Conservation (phyloP, 2,888 invertebrate genomes). For the Drosophila koepferae region DNA sequence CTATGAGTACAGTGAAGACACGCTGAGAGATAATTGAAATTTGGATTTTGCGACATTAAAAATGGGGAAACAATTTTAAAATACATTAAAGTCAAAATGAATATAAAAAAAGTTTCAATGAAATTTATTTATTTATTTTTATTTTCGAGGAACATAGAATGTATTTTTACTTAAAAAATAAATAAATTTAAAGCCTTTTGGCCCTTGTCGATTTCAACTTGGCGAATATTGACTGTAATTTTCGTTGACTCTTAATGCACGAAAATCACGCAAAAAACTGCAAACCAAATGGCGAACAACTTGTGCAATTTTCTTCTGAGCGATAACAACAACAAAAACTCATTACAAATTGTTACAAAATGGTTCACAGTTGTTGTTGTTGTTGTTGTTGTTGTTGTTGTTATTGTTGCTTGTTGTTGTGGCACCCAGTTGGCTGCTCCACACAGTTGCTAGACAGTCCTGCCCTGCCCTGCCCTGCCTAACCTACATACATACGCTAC, state of each 20-base stretch:
- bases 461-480: neutral
- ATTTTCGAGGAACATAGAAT: neutral
- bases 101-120: neutral
- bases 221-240: constrained; percentile 31
- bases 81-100: neutral
- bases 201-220: neutral
- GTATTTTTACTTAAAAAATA: neutral
- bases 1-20: constrained; percentile 15
- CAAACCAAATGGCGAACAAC: constrained; percentile 37
- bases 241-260: constrained; percentile 48
- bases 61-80: neutral
- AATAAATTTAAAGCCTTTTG: neutral
- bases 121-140: neutral
- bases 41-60: fast-evolving
- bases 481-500: constrained; percentile 3
- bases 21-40: neutral
- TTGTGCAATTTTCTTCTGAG: constrained; percentile 55
- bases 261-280: constrained; percentile 59
- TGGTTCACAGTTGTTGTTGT: constrained; percentile 25
- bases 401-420: constrained; percentile 1
- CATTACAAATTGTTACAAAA: constrained; percentile 65
- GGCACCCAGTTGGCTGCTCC: constrained; percentile 4
- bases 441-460: neutral
- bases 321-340: constrained; percentile 41
- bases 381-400: constrained; percentile 13